Base-by-base conservation (phyloP, 2,113 vertebrate species). In the Heteronetta atricapilla region DNA sequence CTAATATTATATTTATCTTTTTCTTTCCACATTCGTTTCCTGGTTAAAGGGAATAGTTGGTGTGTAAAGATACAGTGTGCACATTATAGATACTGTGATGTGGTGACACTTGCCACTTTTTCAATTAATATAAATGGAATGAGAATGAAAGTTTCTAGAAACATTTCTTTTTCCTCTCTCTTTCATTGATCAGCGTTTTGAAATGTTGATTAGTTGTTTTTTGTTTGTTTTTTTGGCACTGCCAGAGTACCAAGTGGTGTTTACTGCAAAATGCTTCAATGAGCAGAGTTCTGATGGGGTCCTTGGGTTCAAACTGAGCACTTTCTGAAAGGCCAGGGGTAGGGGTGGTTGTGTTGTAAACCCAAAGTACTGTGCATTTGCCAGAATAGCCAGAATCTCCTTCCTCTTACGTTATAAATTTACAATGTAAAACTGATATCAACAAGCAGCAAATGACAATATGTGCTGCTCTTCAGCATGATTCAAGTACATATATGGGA, bases 31-130 rank as follows among this genome's bases (percentile, higher is more conserved):
- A 67, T 91, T 55, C 55, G 87, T 93, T 78, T 82, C 78, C 33
- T 95, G 55, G 64, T 93, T 96, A 82, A 88, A 94, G 50, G 58
- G 82, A 88, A 86, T 15, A 95, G 82, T 83, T 94, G 89, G 82
- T 95, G 88, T 90, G 78, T 76, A 93, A 88, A 95, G 66, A 68
- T 66, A 60, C 48, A 33, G 38, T 14, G 42, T 20, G 33, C 36
- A 18, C 60, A 17, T 38, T 91, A 11, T 29, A 73, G 74, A 48
- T 44, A 82, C 25, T 33, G 72, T 87, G 58, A 68, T 86, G 86
- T 44, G 89, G 40, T 86, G 74, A 78, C 64, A 90, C 20, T 46
- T 92, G 34, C 87, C 69, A 93, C 67, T 95, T 95, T 85, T 80
- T 62, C 72, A 76, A 50, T 66, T 80, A 69, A 29, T 34, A 94